Evolutionary conservation across 2,113 vertebrate species (phyloP).

Genomic region (Hyperopisus bebe): DNA sequence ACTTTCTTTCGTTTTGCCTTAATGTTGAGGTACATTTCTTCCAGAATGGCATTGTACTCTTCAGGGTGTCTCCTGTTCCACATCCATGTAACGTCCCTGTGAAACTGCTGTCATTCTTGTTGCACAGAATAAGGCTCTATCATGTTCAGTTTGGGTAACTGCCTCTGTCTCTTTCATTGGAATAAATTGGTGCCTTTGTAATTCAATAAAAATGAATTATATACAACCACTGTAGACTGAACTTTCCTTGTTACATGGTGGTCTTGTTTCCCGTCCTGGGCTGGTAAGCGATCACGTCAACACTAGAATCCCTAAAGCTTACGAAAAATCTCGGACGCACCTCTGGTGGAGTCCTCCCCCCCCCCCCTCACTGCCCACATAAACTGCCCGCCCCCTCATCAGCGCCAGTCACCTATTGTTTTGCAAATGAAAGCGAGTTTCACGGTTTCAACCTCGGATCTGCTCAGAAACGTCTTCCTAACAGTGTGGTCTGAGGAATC

Average conservation of each 20-base stretch:
- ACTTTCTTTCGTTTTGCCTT: neutral
- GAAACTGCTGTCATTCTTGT: neutral
- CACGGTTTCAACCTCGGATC: too few relatives aligned
- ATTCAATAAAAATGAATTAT: slow-evolving; percentile 61
- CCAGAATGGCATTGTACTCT: neutral
- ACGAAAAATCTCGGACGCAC: too few relatives aligned
- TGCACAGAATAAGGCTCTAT: neutral
- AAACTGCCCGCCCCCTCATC: too few relatives aligned
- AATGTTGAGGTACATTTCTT: neutral
- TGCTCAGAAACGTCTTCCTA: too few relatives aligned
- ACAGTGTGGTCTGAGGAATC: too few relatives aligned
- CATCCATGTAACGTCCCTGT: neutral
- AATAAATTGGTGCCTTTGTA: slow-evolving; percentile 84
- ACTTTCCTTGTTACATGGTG: slow-evolving; percentile 4
- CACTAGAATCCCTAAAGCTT: too few relatives aligned
- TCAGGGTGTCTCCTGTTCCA: slow-evolving; percentile 2
- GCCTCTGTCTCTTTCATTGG: slow-evolving; percentile 39
- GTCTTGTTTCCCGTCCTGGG: neutral
- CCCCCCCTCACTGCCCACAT: too few relatives aligned
- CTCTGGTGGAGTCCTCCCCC: too few relatives aligned
- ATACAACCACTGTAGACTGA: slow-evolving; percentile 28
- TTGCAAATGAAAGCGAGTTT: too few relatives aligned
- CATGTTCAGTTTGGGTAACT: neutral
- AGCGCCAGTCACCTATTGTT: too few relatives aligned
- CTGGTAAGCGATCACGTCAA: neutral